Base-by-base conservation (phyloP, 2,113 vertebrate genomes). In the Hydropotes inermis region DNA sequence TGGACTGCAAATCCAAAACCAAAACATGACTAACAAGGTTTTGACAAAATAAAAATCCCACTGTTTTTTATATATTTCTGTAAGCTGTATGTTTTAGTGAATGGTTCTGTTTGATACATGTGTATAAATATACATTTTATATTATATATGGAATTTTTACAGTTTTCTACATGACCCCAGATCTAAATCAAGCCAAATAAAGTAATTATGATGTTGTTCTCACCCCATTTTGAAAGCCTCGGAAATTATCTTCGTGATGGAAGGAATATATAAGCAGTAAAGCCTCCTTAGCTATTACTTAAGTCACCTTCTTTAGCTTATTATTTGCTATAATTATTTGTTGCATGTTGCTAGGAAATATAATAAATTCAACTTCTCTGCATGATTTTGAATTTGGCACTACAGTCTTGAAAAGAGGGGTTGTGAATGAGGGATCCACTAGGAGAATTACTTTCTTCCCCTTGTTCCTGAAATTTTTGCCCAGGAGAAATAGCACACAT, bases 21-120 rank as follows among this genome's bases (percentile, higher is more conserved):
- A 97, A 98, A 98, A 98, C 95, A 97, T 94, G 85, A 85, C 97
- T 96, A 95, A 98, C 91, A 96, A 93, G 93, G 14, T 97, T 97
- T 67, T 95, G 89, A 97, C 96, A 97, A 97, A 97, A 95, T 97
- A 92, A 97, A 97, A 98, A 67, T 74, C 76, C 86, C 95, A 94
- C 30, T 70, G 60, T 30, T 78, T 90, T 88, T 98, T 94, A 47
- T 92, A 55, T 64, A 78, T 93, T 88, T 95, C 55, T 60, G 30
- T 81, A 81, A 94, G 79, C 82, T 58, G 15, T 54, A 67, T 30
- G 89, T 97, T 97, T 96, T 67, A 93, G 45, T 78, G 79, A 95
- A 6, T 58, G 88, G 79, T 82, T 96, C 28, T 79, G 93, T 88
- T 76, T 81, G 17, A 6, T 28, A 60, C 50, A 33, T 43, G 30